These are phyloP conservation scores for Malachius bipustulatus DNA, from an alignment of 2,888 invertebrate genomes.

Conservation along the genomic window DNA sequence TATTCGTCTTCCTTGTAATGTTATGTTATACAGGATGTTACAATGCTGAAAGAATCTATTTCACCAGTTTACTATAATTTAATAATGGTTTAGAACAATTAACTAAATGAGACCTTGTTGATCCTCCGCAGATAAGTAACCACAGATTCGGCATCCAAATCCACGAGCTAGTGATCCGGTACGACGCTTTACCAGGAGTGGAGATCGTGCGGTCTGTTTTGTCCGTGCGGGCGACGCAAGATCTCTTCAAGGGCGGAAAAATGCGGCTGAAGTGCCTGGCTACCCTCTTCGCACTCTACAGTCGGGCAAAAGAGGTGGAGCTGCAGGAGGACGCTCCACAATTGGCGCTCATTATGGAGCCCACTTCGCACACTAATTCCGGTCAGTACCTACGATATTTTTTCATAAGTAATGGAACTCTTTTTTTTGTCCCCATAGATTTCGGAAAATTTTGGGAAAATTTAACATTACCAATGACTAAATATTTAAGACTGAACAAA, in stretches of 20 bases:
- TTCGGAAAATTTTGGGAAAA: too few relatives aligned
- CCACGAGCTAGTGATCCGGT: constrained; percentile 26
- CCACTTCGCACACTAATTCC: constrained; percentile 29
- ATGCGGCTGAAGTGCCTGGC: constrained; percentile 32
- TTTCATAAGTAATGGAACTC: neutral
- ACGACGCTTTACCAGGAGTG: constrained; percentile 29
- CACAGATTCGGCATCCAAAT: constrained; percentile 28
- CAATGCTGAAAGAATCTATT: too few relatives aligned
- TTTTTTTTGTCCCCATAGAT: too few relatives aligned
- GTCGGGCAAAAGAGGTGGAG: constrained; percentile 28
- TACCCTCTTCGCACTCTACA: constrained; percentile 32
- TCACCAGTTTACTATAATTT: too few relatives aligned
- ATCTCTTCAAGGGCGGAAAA: constrained; percentile 32
- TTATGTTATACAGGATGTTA: too few relatives aligned
- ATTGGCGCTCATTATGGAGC: constrained; percentile 32
- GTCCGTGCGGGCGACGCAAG: constrained; percentile 28
- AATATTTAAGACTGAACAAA: too few relatives aligned
- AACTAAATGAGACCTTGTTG: too few relatives aligned
- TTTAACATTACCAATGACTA: too few relatives aligned
- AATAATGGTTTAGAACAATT: too few relatives aligned
- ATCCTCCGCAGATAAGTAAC: too few relatives aligned
- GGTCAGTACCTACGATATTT: constrained; percentile 23
- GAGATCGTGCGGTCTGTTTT: constrained; percentile 31
- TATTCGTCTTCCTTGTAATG: too few relatives aligned
- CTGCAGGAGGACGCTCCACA: constrained; percentile 32